Evolutionary conservation across 2,113 vertebrate species (phyloP).

Genomic region (Empidonax traillii): DNA sequence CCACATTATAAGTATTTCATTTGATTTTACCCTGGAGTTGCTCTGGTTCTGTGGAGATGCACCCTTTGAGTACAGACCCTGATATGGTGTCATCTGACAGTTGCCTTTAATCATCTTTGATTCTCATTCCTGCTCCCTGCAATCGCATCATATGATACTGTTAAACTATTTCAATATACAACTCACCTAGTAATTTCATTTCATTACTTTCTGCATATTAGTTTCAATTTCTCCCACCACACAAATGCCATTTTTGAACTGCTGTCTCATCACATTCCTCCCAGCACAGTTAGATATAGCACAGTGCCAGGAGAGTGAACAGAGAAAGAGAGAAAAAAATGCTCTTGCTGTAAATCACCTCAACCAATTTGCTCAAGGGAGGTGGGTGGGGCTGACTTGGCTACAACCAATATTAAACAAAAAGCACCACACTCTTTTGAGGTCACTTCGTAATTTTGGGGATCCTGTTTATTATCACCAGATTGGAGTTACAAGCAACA

Average conservation of each 20-base stretch:
- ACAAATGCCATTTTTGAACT: neutral
- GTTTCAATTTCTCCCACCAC: neutral
- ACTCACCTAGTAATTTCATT: neutral
- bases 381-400: neutral
- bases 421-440: neutral
- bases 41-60: neutral
- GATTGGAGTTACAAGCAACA: neutral
- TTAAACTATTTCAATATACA: neutral
- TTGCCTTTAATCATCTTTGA: neutral
- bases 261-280: neutral
- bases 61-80: neutral
- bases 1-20: neutral
- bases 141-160: neutral
- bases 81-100: neutral
- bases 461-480: neutral
- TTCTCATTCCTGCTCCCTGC: neutral
- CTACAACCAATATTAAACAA: neutral
- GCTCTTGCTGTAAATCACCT: neutral
- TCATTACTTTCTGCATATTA: neutral
- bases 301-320: neutral
- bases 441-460: neutral
- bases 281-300: neutral
- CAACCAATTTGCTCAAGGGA: neutral
- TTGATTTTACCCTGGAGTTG: neutral
- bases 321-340: neutral